Evolutionary conservation across 2,888 invertebrate genomes (phyloP), one percentile per base, ranked within the genome.

Genomic region (Slavum lentiscoides): DNA sequence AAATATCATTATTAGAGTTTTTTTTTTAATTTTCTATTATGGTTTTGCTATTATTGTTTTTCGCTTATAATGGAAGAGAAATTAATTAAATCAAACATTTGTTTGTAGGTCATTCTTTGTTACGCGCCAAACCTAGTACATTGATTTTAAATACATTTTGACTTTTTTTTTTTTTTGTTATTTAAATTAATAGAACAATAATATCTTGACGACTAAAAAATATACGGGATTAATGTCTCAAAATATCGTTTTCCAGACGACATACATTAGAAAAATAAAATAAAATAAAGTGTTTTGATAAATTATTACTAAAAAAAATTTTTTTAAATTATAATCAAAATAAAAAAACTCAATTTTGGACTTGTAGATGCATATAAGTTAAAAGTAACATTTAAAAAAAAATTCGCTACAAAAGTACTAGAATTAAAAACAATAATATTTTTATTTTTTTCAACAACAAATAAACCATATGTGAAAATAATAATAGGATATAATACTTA

Each of bases 81-180:
- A 61, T 73, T 73, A 61, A 61, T 73, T 73, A 61, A 73, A 23
- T 43, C 11, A 17, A 59, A 72, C 59, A 59, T 39, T 73, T 73
- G 23, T 61, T 61, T 73, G 43, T 73, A 73, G 43, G 43, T 73
- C 73, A 61, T 73, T 23, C 72, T 43, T 72, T 73, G 23, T 59
- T n/a, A 59, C 37, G 43, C 21, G 39, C 21, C n/a, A 21, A 72
- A 21, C 59, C 21, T n/a, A 43, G n/a, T n/a, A 8, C 9, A 39
- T 49, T 49, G 8, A 21, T 30, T 49, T 59, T 39, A 72, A 39
- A 72, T 21, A 53, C 53, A 69, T 69, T 21, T n/a, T n/a, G n/a
- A n/a, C n/a, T n/a, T n/a, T n/a, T 23, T 9, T 21, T 11, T 19
- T 23, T 49, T 8, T 7, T 68, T 15, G n/a, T 49, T 59, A 53